Percentiles rank a stretch among this genome's conserved stretches.
Evolutionary conservation across 2,888 invertebrate species (phyloP).

Genomic region (Mimumesa dahlbomi): DNA sequence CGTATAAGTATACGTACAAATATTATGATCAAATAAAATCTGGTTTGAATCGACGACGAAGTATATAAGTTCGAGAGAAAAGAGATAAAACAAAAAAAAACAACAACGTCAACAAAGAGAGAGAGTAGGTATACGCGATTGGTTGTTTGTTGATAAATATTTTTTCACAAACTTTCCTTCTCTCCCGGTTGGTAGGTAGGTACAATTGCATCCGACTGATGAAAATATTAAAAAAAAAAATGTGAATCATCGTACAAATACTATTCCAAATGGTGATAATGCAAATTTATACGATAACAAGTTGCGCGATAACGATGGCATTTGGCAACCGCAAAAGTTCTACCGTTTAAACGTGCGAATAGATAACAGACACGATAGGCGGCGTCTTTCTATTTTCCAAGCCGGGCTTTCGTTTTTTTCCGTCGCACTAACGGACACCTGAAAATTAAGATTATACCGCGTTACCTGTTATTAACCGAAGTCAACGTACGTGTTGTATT

Average conservation of each 20-base stretch:
- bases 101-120: too few species aligned
- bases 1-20: too few species aligned
- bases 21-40: too few species aligned
- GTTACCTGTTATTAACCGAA: background rate
- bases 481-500: background rate
- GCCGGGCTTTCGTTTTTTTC: too few species aligned
- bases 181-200: too few species aligned
- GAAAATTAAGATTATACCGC: too few species aligned
- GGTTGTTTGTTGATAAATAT: background rate
- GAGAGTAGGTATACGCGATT: too few species aligned
- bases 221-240: slow-evolving; percentile 6
- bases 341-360: slow-evolving; percentile 1
- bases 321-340: slow-evolving; percentile 17
- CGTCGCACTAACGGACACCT: too few species aligned
- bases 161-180: background rate
- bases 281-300: slow-evolving; percentile 46
- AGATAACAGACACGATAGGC: slow-evolving; percentile 23
- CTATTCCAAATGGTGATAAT: slow-evolving; percentile 26
- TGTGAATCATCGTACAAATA: slow-evolving; percentile 26
- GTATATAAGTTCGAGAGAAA: too few species aligned
- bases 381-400: background rate
- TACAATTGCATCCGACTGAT: background rate
- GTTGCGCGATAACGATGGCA: slow-evolving; percentile 6
- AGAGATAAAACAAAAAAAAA: too few species aligned
- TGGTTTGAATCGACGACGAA: too few species aligned